Evolutionary conservation across 2,797 vertebrate genomes (phyloP).

Genomic region (Cyprinella venusta): DNA sequence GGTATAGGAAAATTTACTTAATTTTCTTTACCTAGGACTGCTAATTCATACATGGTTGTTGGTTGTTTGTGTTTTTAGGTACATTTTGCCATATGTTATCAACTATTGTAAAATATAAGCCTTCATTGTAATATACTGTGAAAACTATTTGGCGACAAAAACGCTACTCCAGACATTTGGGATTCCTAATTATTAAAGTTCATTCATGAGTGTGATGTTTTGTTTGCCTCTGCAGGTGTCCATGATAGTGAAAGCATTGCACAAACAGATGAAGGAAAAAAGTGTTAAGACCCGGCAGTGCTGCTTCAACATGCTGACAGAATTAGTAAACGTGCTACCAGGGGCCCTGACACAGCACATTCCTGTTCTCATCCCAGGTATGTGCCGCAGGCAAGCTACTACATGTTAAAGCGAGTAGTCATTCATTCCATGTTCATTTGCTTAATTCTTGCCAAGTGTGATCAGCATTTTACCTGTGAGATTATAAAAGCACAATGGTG

Average conservation of each 20-base stretch:
- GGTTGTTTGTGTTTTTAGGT: not conserved
- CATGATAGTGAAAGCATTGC: constrained; percentile 97
- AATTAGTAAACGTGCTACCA: constrained; percentile 95
- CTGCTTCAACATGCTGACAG: constrained; percentile 99
- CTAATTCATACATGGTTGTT: not conserved
- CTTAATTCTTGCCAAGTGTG: constrained; percentile 4
- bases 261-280: constrained; percentile 99
- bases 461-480: not conserved
- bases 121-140: not conserved
- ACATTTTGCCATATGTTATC: not conserved
- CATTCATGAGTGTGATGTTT: not conserved
- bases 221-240: constrained; percentile 83
- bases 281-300: constrained; percentile 98
- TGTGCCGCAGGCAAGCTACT: constrained; percentile 30
- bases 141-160: not conserved
- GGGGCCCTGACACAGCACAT: constrained; percentile 95
- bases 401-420: constrained; percentile 18
- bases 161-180: not conserved
- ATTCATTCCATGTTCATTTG: constrained; percentile 3
- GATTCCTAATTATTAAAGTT: not conserved
- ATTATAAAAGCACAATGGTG: not conserved
- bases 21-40: not conserved
- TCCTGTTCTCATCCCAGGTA: constrained; percentile 80
- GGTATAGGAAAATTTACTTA: constrained; percentile 69
- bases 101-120: not conserved